Evolutionary conservation across 2,797 vertebrate species (phyloP).

Genomic region (Staurois parvus): DNA sequence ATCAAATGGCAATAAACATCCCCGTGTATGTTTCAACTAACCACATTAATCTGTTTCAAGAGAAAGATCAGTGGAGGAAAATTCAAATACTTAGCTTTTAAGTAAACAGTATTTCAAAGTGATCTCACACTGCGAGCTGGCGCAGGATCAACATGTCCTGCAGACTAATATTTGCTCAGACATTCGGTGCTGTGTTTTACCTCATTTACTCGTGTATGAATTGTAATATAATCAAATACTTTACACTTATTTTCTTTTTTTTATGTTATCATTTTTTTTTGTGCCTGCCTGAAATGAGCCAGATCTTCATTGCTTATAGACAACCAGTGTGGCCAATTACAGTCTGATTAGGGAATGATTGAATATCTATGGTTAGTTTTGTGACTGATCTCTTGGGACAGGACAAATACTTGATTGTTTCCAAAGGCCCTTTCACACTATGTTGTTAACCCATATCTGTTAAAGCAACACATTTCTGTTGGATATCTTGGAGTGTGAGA

Average conservation of each 20-base stretch:
- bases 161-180: constrained; percentile 57
- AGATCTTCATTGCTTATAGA: background rate
- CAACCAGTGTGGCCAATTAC: no score
- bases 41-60: constrained; percentile 63
- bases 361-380: no score
- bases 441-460: no score
- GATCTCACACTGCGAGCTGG: constrained; percentile 59
- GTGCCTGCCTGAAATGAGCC: background rate
- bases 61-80: constrained; percentile 61
- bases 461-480: no score
- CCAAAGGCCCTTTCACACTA: no score
- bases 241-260: constrained; percentile 32
- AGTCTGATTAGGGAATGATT: background rate
- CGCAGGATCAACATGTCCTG: constrained; percentile 52
- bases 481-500: no score
- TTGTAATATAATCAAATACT: constrained; percentile 51
- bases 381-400: no score
- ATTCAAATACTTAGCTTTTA: constrained; percentile 63
- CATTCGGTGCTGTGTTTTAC: constrained; percentile 53
- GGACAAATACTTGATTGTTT: no score
- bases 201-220: constrained; percentile 56
- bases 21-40: constrained; percentile 60
- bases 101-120: constrained; percentile 63
- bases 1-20: constrained; percentile 62
- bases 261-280: constrained; percentile 7